Conservation (phyloP, 2,888 invertebrate genomes). For the Cephonodes hylas region DNA sequence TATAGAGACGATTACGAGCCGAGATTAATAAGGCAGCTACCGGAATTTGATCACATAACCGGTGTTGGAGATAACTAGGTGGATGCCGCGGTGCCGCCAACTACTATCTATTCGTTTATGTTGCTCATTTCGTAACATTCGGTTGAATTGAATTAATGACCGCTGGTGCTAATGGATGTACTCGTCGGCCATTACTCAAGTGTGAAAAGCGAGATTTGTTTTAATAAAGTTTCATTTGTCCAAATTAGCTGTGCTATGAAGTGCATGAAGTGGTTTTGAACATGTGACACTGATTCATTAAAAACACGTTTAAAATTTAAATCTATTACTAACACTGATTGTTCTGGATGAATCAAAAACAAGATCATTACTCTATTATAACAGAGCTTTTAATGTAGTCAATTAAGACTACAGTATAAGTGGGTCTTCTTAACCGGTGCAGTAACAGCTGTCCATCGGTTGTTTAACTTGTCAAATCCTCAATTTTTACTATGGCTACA, state of each 20-base stretch:
- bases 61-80: conserved; percentile 45
- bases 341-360: too few relatives aligned
- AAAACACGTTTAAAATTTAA: not conserved
- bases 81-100: conserved; percentile 21
- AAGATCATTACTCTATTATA: too few relatives aligned
- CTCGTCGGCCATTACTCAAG: conserved; percentile 8
- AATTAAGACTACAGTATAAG: too few relatives aligned
- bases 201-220: conserved; percentile 8
- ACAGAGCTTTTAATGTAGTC: too few relatives aligned
- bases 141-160: conserved; percentile 8
- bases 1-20: conserved; percentile 54
- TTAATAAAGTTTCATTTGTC: conserved; percentile 8
- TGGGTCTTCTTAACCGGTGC: too few relatives aligned
- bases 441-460: too few relatives aligned
- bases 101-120: conserved; percentile 3
- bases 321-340: too few relatives aligned
- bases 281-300: too few relatives aligned
- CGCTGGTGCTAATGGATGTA: conserved; percentile 4
- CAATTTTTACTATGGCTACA: too few relatives aligned
- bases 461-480: too few relatives aligned
- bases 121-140: conserved; percentile 7
- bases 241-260: conserved; percentile 5
- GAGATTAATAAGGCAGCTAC: conserved; percentile 68
- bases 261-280: not conserved
- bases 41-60: conserved; percentile 48